Percentiles rank a stretch among this genome's conserved stretches.
Conservation (phyloP, 2,797 vertebrate genomes). For the Brachymystax lenok region DNA sequence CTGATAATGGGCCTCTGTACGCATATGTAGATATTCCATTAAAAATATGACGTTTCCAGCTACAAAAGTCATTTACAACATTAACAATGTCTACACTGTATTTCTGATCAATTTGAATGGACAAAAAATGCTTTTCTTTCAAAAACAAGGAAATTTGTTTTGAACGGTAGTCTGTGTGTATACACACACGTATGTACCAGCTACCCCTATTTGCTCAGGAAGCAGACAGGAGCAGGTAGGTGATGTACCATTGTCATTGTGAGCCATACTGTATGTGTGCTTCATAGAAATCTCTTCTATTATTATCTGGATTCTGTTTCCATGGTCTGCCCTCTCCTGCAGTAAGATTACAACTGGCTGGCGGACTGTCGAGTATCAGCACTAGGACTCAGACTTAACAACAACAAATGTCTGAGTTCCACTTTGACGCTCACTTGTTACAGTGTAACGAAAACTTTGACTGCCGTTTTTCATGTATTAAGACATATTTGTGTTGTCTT, state of each 20-base stretch:
- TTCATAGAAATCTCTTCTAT: not conserved
- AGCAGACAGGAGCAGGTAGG: slow-evolving; percentile 56
- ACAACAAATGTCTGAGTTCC: not conserved
- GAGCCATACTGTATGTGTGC: not conserved
- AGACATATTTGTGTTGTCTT: not conserved
- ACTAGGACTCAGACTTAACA: not conserved
- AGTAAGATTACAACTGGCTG: not conserved
- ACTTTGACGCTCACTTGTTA: not conserved
- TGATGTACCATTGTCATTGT: slow-evolving; percentile 37
- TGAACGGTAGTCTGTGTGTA: not conserved
- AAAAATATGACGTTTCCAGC: too few species aligned
- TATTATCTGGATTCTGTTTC: not conserved
- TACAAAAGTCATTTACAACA: too few species aligned
- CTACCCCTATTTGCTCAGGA: slow-evolving; percentile 43
- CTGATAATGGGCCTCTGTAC: too few species aligned
- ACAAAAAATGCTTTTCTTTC: too few species aligned
- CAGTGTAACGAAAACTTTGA: not conserved
- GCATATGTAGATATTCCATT: too few species aligned
- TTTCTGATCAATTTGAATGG: too few species aligned
- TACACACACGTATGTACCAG: slow-evolving; percentile 9
- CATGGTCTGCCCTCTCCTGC: not conserved
- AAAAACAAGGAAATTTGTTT: too few species aligned
- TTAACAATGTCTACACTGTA: too few species aligned
- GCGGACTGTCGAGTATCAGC: too few species aligned
- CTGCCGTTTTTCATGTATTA: not conserved